Evolutionary conservation across 1,140 invertebrate species (phyloP).

Genomic region (Dolichoris vasculosae): DNA sequence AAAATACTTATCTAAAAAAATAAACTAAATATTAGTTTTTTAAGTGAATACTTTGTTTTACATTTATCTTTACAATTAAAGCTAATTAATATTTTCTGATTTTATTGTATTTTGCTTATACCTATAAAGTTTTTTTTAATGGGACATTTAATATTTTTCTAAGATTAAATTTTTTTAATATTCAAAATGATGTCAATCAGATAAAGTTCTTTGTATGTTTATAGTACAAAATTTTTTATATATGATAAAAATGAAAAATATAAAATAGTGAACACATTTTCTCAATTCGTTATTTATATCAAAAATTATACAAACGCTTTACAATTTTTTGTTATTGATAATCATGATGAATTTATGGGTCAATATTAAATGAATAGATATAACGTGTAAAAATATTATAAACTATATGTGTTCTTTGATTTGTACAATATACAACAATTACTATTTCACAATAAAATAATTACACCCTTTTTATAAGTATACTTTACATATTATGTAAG

Average conservation of each 20-base stretch:
- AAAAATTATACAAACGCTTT: background rate
- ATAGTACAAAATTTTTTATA: background rate
- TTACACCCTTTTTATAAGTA: too few relatives aligned
- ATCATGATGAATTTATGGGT: background rate
- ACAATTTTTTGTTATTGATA: background rate
- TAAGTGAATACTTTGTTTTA: background rate
- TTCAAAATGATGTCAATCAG: background rate
- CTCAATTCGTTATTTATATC: background rate
- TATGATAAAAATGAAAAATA: background rate
- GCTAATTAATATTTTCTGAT: background rate
- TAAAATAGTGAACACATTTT: background rate
- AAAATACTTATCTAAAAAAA: background rate
- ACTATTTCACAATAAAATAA: too few relatives aligned
- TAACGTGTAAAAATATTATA: background rate
- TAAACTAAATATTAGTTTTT: background rate
- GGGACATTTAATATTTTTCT: background rate
- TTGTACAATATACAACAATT: too few relatives aligned
- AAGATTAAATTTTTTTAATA: background rate
- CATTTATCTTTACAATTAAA: background rate
- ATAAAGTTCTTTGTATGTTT: background rate
- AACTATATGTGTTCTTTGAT: too few relatives aligned
- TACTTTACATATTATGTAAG: too few relatives aligned
- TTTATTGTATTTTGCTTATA: background rate
- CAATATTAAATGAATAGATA: background rate
- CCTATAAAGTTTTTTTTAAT: background rate